Base-by-base conservation (phyloP, 2,797 vertebrate species). In the Manis pentadactyla region DNA sequence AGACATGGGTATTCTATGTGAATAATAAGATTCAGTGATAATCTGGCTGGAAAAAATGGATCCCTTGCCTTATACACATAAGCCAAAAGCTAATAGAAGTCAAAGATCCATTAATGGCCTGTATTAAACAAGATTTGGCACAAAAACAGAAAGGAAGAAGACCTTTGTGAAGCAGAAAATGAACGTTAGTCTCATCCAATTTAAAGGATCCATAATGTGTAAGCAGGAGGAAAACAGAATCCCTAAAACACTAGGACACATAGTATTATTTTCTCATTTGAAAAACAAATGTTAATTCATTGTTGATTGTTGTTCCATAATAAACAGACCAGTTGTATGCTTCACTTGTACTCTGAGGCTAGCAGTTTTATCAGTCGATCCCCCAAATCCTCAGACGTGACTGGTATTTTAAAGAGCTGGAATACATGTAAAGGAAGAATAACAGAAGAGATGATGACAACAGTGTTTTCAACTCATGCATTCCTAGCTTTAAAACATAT, bases 11-110 rank as follows among this genome's bases (percentile, higher is more conserved):
- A 75, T 92, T 90, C 71, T 77, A 85, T 51, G 14, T 90, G 37
- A 96, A 37, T 90, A 82, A 90, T 87, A 90, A 77, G 37, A 74
- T 85, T 91, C 83, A 34, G 25, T 64, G 57, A 93, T 85, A 92
- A 85, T 90, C 91, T 75, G 25, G 15, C 34, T 83, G 4, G 14
- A 49, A 88, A 46, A 81, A 75, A 82, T 82, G 5, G 10, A 89
- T 68, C 55, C 3, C 11, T 93, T 93, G 5, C 25, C 82, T 78
- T 74, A 55, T 46, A 85, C 27, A 64, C 63, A 88, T 75, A 96
- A 81, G 34, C 21, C 71, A 92, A 84, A 95, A 90, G 31, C 34
- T 83, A 96, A 86, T 25, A 94, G 13, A 94, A 75, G 49, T 87
- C 64, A 95, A 95, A 91, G 59, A 51, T 11, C 69, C 37, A 86